Evolutionary conservation across 2,113 vertebrate genomes (phyloP).

Genomic region (Epinephelus cyanopodus): DNA sequence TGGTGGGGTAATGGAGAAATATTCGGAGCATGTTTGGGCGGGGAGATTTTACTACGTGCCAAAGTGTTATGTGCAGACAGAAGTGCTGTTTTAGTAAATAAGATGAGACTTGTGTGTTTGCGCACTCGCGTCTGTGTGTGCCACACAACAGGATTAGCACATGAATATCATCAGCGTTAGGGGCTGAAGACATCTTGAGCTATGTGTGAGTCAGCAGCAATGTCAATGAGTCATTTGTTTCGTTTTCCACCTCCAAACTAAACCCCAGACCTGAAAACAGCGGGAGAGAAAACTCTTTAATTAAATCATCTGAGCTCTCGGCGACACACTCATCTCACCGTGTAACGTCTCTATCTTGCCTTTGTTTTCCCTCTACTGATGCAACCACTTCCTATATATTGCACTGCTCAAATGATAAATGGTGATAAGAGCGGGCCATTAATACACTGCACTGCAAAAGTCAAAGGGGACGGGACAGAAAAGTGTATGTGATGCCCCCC

Average conservation of each 20-base stretch:
- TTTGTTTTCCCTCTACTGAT: conserved; percentile 75
- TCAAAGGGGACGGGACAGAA: conserved; percentile 73
- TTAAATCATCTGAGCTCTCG: conserved; percentile 66
- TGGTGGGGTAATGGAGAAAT: conserved; percentile 84
- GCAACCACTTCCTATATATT: conserved; percentile 74
- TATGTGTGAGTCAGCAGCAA: conserved; percentile 52
- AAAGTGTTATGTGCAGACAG: conserved; percentile 35
- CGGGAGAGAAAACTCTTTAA: conserved; percentile 60
- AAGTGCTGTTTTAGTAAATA: conserved; percentile 51
- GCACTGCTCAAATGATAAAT: conserved; percentile 81
- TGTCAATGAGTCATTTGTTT: conserved; percentile 68
- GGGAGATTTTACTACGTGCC: conserved; percentile 41
- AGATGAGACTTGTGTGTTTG: conserved; percentile 30
- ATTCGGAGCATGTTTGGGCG: conserved; percentile 75
- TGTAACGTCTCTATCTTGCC: conserved; percentile 65
- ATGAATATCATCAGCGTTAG: conserved; percentile 30
- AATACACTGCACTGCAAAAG: conserved; percentile 79
- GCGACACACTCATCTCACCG: conserved; percentile 63
- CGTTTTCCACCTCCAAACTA: conserved; percentile 53
- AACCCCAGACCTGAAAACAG: conserved; percentile 54
- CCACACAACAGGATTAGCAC: conserved; percentile 22
- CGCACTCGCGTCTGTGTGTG: conserved; percentile 7
- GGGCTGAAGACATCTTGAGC: conserved; percentile 57
- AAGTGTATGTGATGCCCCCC: conserved; percentile 70
- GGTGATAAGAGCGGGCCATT: conserved; percentile 79